Evolutionary conservation across 2,113 vertebrate genomes (phyloP), one percentile per base, ranked within the genome.

Genomic region (Amazona vittata): DNA sequence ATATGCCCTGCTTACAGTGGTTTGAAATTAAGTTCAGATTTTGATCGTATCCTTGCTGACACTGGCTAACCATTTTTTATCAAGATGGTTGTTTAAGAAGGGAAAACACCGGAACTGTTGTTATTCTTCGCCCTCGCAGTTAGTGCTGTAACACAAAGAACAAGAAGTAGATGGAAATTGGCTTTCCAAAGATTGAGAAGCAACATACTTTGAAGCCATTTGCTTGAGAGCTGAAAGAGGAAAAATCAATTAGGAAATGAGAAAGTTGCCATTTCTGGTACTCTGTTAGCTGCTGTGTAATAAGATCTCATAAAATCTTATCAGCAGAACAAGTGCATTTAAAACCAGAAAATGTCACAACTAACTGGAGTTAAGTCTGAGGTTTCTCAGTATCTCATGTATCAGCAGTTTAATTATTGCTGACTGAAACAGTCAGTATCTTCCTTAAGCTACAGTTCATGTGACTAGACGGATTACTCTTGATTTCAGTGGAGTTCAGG

Each of bases 161-260:
- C 33, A 89, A 88, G 41, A 52, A 87, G 44, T 47, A 55, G 33
- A n/a, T 49, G 35, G 59, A 63, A 80, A 80, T 67, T 70, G 57
- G 16, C 70, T 94, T 93, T 52, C 31, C 39, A 67, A 62, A 60
- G 15, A 18, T 8, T 22, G 87, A 71, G 85, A 67, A 47, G 19
- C 28, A 89, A 10, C 33, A 24, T 52, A 33, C 33, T 80, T 63
- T 1, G 8, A 74, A 85, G 24, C 37, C 37, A 37, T 44, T 67
- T 82, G 46, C 69, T 88, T 41, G 59, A 75, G 70, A 90, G 28
- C n/a, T 39, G 60, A 37, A 80, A 64, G 52, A 94, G 69, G 57
- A 68, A 94, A 90, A 93, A 89, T 91, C 90, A 93, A 82, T 82
- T 71, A 47, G 37, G 80, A 94, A 95, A 83, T 49, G 21, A 83